Percentiles rank a stretch among this genome's conserved stretches.
These are phyloP conservation scores for Hyles euphorbiae DNA, from an alignment of 1,140 invertebrate species.

Conservation along the genomic window DNA sequence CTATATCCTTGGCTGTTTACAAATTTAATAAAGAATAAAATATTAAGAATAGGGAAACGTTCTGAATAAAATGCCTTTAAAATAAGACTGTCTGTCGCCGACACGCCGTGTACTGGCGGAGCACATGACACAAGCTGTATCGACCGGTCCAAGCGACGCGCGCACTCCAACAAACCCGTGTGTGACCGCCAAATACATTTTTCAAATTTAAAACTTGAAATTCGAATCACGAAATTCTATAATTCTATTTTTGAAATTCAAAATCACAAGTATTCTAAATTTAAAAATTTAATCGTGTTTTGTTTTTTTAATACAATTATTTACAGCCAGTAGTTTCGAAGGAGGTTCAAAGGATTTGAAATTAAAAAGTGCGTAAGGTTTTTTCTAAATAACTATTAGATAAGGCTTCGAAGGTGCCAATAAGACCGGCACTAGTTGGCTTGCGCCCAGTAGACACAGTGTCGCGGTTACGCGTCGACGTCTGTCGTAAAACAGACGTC, in stretches of 20 bases:
- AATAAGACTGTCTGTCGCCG: slow-evolving; percentile 65
- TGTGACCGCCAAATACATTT: slow-evolving; percentile 10
- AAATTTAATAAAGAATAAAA: too few relatives aligned
- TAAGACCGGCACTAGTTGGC: slow-evolving; percentile 31
- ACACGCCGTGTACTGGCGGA: slow-evolving; percentile 34
- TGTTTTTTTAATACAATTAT: too few relatives aligned
- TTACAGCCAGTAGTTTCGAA: too few relatives aligned
- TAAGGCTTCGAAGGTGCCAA: slow-evolving; percentile 43
- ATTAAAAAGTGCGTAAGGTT: not conserved
- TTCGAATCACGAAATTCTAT: too few relatives aligned
- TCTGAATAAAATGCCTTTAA: slow-evolving; percentile 39
- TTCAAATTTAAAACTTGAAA: too few relatives aligned
- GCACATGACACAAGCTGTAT: slow-evolving; percentile 60
- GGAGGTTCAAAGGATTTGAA: too few relatives aligned
- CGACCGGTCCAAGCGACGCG: slow-evolving; percentile 60
- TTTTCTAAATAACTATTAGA: slow-evolving; percentile 5
- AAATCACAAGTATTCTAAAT: too few relatives aligned
- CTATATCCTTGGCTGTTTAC: too few relatives aligned
- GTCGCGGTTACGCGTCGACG: slow-evolving; percentile 52
- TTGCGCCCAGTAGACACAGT: slow-evolving; percentile 57
- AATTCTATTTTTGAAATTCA: too few relatives aligned
- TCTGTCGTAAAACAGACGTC: slow-evolving; percentile 35
- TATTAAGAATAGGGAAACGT: slow-evolving; percentile 26
- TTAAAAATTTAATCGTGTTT: too few relatives aligned
- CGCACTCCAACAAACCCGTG: slow-evolving; percentile 49